phyloP scores from a whole-genome alignment of 2,797 vertebrate genomes.

The Bothrops alternatus region DNA sequence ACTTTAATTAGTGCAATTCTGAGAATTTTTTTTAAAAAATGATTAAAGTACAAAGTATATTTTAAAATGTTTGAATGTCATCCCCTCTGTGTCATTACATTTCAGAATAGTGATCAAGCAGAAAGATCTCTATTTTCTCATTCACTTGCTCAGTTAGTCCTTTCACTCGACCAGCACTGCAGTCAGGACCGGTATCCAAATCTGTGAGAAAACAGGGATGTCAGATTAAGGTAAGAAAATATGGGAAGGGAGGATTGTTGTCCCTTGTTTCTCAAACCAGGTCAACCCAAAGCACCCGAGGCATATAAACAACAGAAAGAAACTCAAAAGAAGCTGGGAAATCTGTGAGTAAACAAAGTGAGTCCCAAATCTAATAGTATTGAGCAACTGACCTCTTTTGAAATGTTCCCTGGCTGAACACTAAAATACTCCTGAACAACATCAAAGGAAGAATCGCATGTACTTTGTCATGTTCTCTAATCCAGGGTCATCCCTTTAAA shows the following conservation, averaged over 20 bases:
- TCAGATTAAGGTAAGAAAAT: neutral
- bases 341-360: neutral
- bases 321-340: neutral
- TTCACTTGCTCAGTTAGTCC: too few relatives aligned
- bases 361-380: neutral
- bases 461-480: neutral
- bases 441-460: neutral
- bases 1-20: neutral
- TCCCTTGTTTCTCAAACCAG: neutral
- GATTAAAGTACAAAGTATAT: neutral
- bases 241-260: neutral
- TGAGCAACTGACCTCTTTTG: conserved; percentile 29
- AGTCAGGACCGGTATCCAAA: neutral
- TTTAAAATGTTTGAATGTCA: neutral
- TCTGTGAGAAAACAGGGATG: neutral
- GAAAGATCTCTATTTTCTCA: neutral
- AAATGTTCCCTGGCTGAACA: neutral
- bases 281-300: fast-evolving
- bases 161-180: neutral
- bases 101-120: neutral
- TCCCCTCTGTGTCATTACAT: neutral
- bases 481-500: conserved; percentile 11
- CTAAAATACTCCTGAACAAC: conserved; percentile 11
- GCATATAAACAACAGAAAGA: neutral
- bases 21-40: neutral